Evolutionary conservation across 2,888 invertebrate genomes (phyloP).

Genomic region (Siphlonurus alternatus): DNA sequence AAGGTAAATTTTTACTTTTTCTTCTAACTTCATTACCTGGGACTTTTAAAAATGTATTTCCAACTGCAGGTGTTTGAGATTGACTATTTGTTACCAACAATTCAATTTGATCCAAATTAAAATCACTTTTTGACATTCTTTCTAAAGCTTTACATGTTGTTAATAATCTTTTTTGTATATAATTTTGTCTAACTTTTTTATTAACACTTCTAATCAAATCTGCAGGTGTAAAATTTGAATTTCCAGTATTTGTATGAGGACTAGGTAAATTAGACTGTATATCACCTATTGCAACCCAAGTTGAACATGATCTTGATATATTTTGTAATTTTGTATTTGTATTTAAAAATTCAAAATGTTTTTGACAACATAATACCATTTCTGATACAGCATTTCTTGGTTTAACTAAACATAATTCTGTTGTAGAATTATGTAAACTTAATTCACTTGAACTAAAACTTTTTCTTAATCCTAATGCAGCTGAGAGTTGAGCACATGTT

Average conservation of each 20-base stretch:
- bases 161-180: constrained; percentile 56
- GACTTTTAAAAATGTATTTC: not conserved
- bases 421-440: constrained; percentile 18
- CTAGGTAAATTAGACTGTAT: constrained; percentile 54
- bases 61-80: not conserved
- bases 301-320: constrained; percentile 58
- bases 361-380: constrained; percentile 20
- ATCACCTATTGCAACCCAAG: constrained; percentile 75
- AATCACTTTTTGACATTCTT: constrained; percentile 67
- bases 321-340: constrained; percentile 38
- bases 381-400: constrained; percentile 30
- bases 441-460: constrained; percentile 74
- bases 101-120: constrained; percentile 58
- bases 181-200: constrained; percentile 66
- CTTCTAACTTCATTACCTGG: not conserved
- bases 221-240: constrained; percentile 39
- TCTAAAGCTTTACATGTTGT: constrained; percentile 69
- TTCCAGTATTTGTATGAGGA: constrained; percentile 23
- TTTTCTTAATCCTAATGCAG: constrained; percentile 62
- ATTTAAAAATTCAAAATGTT: not conserved
- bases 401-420: not conserved
- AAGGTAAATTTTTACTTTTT: constrained; percentile 28
- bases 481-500: constrained; percentile 62
- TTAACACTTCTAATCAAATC: constrained; percentile 60
- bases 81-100: constrained; percentile 20